Percentiles rank a stretch among this genome's conserved stretches.
phyloP scores from a whole-genome alignment of 2,888 invertebrate species.

The Coelogynopora nodosa region DNA sequence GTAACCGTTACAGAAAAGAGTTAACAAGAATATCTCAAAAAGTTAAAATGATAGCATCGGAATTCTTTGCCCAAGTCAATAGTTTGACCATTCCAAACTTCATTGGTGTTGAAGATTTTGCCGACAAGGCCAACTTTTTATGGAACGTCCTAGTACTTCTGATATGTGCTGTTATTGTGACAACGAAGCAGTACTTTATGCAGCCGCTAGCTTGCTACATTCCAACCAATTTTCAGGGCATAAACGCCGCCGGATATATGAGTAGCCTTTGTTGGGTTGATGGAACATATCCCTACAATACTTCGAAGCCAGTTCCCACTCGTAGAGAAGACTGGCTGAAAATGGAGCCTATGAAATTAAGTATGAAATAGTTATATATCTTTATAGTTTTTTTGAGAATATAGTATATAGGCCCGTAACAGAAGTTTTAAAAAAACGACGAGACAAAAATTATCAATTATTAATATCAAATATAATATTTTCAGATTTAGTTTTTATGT shows the following conservation, averaged over 20 bases:
- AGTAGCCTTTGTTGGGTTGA: conserved; percentile 45
- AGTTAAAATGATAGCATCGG: too few relatives aligned
- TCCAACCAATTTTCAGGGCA: conserved; percentile 21
- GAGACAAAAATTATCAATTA: too few relatives aligned
- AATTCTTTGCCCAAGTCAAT: too few relatives aligned
- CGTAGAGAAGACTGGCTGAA: conserved; percentile 29
- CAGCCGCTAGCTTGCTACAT: conserved; percentile 39
- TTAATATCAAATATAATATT: too few relatives aligned
- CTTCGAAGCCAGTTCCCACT: conserved; percentile 29
- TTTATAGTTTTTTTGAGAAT: too few relatives aligned
- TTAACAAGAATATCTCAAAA: too few relatives aligned
- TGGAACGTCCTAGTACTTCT: conserved; percentile 41
- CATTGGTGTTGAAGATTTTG: conserved; percentile 44
- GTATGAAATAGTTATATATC: too few relatives aligned
- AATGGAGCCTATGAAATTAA: conserved; percentile 2
- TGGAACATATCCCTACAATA: conserved; percentile 43
- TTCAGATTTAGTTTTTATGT: too few relatives aligned
- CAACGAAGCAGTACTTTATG: conserved; percentile 41
- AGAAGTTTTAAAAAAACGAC: too few relatives aligned
- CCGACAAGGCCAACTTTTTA: conserved; percentile 43
- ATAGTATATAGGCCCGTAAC: too few relatives aligned
- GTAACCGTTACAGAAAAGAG: too few relatives aligned
- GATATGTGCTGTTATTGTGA: conserved; percentile 22
- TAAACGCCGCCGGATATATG: conserved; percentile 37
- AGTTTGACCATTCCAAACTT: conserved; percentile 38